phyloP scores from a whole-genome alignment of 2,113 vertebrate species.

The Bufo gargarizans region DNA sequence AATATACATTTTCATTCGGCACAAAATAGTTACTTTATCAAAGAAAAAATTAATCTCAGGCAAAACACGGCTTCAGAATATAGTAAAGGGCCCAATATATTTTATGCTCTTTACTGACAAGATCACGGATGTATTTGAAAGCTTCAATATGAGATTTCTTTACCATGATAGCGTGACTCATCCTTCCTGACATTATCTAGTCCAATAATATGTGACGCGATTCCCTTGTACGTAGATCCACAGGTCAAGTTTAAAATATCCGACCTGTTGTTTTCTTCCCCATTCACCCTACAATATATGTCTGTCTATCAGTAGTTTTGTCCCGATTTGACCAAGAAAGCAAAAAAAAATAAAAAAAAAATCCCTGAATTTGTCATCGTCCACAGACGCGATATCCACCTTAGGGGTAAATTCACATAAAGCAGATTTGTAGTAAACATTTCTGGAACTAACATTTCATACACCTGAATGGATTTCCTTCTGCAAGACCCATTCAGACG shows the following conservation, averaged over 20 bases:
- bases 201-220: background rate
- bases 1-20: background rate
- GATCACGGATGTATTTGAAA: background rate
- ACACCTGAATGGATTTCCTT: background rate
- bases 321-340: too few relatives aligned
- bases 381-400: too few relatives aligned
- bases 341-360: too few relatives aligned
- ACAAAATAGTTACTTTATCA: background rate
- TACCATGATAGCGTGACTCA: constrained; percentile 13
- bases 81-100: background rate
- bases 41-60: background rate
- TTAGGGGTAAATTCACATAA: too few relatives aligned
- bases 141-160: constrained; percentile 12
- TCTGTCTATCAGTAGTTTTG: too few relatives aligned
- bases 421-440: too few relatives aligned
- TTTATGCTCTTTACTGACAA: background rate
- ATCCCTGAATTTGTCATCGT: too few relatives aligned
- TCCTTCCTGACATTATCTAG: background rate
- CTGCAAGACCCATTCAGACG: background rate
- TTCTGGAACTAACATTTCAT: too few relatives aligned
- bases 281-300: background rate
- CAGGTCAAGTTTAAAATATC: background rate
- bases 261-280: background rate
- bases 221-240: background rate
- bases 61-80: background rate